Evolutionary conservation across 2,113 vertebrate species (phyloP), one percentile per base, ranked within the genome.

Genomic region (Apodemus sylvaticus): DNA sequence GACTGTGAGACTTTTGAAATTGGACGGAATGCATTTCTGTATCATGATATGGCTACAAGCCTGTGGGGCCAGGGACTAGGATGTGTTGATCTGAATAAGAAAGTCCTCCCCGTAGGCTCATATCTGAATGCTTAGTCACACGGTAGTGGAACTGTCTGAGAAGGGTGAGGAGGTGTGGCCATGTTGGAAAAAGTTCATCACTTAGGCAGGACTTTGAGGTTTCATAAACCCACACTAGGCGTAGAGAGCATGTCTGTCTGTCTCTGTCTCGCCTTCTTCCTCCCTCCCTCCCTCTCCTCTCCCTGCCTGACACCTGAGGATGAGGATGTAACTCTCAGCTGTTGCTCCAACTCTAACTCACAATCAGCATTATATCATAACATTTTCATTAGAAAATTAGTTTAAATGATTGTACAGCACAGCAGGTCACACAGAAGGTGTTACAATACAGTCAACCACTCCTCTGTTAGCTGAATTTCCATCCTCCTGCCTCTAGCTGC

Each of bases 341-440:
- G 9, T 60, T 42, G 24, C 58, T 62, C 17, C 14, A 83, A 22
- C 36, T 94, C 68, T 73, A 42, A 86, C 36, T 90, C 48, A 89
- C 26, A 42, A 60, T 81, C 88, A 68, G 87, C 26, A 71, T 79
- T 10, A 26, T 45, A 64, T 62, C 55, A 51, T 29, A 90, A 90
- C 9, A 85, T 71, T 93, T 94, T 85, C 76, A 86, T 2, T 8
- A 91, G 66, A 86, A 55, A 71, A 88, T 39, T 24, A 94, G 74
- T 55, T 55, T 77, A 19, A 42, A 83, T 64, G 36, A 8, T 42
- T 64, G 51, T 29, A 68, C 0, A 68, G 29, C 36, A 70, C 0
- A 5, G 60, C 2, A 3, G 14, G 48, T 45, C 48, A 53, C 20
- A 20, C 24, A 36, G 71, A 2, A 55, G 64, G 74, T 17, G 39